Percentiles rank a stretch among this genome's conserved stretches.
These are phyloP conservation scores for Drosophila sp. DNA, from an alignment of 1,140 invertebrate genomes.

Conservation along the genomic window DNA sequence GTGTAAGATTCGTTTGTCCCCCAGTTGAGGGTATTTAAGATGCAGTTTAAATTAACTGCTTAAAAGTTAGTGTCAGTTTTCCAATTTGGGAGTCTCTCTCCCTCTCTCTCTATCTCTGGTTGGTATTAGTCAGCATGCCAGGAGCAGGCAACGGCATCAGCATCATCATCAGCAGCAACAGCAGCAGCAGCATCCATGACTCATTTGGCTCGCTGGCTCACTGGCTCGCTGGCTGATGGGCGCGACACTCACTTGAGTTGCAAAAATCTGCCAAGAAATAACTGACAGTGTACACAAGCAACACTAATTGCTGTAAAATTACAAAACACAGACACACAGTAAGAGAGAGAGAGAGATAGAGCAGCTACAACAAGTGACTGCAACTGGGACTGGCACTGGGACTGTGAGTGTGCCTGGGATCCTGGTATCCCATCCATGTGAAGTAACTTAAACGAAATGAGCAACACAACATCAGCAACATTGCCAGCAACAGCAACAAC, in stretches of 20 bases:
- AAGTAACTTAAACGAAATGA: conserved; percentile 51
- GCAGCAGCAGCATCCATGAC: conserved; percentile 47
- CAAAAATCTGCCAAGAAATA: conserved; percentile 59
- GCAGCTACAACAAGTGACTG: conserved; percentile 46
- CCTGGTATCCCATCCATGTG: conserved; percentile 2
- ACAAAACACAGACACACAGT: conserved; percentile 39
- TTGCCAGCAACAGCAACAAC: conserved; percentile 19
- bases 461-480: conserved; percentile 45
- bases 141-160: conserved; percentile 20
- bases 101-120: background rate
- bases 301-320: conserved; percentile 75
- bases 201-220: conserved; percentile 54
- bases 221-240: conserved; percentile 33
- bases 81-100: conserved; percentile 40
- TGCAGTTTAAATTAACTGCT: conserved; percentile 1
- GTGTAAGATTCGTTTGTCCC: background rate
- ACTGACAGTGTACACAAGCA: conserved; percentile 71
- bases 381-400: conserved; percentile 2
- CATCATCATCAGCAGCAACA: conserved; percentile 24
- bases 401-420: conserved; percentile 1
- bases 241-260: conserved; percentile 57
- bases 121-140: conserved; percentile 53
- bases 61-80: conserved; percentile 49
- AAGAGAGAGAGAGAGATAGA: conserved; percentile 31
- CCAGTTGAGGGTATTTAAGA: background rate